A percentile compares a stretch with the other conserved stretches of the same genome.
Evolutionary conservation across 2,888 invertebrate species (phyloP).

Genomic region (Villa cingulata): DNA sequence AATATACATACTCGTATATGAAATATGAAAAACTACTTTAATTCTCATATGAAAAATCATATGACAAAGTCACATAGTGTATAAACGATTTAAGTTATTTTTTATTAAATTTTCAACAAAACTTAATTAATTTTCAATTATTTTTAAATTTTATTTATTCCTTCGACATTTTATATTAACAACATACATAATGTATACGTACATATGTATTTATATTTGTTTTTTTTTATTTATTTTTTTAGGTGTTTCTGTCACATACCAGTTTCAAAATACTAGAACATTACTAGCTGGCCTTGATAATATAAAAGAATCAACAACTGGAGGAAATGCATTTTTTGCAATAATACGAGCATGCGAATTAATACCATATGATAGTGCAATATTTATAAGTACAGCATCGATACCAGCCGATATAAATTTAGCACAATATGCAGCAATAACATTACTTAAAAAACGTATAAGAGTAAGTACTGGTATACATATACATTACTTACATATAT

Average conservation of each 20-base stretch:
- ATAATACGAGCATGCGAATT: conserved; percentile 45
- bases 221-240: not conserved
- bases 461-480: conserved; percentile 25
- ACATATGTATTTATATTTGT: not conserved
- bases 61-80: no score
- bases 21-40: no score
- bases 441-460: conserved; percentile 36
- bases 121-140: no score
- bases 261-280: conserved; percentile 33
- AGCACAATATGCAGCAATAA: conserved; percentile 36
- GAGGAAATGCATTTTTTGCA: conserved; percentile 45
- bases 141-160: no score
- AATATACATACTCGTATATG: no score
- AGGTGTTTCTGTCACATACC: conserved; percentile 32
- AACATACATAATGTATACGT: no score
- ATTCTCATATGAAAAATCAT: no score
- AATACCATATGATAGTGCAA: conserved; percentile 48
- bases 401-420: conserved; percentile 41
- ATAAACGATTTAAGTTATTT: no score
- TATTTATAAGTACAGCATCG: conserved; percentile 46
- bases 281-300: conserved; percentile 33
- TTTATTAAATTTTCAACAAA: no score
- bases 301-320: conserved; percentile 27
- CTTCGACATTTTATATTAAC: no score
- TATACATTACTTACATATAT: no score